These are phyloP conservation scores for Stichodactyla mertensii DNA, from an alignment of 64 coral and sea anemone genomes.

Conservation along the genomic window DNA sequence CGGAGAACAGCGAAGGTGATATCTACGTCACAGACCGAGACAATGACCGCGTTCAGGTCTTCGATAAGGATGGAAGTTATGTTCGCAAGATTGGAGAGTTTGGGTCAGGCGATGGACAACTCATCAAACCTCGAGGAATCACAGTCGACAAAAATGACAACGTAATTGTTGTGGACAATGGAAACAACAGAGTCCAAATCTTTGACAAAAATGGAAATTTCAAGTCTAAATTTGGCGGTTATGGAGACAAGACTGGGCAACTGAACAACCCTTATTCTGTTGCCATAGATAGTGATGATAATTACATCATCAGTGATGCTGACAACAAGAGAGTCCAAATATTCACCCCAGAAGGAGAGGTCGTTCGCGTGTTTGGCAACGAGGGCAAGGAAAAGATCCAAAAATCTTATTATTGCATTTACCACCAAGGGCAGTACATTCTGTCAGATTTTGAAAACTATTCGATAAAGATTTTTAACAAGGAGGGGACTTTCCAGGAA, in stretches of 20 bases:
- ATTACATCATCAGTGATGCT: conserved; percentile 51
- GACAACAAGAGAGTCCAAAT: conserved; percentile 55
- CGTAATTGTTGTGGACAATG: conserved; percentile 47
- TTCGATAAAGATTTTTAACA: conserved; percentile 13
- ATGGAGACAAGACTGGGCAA: conserved; percentile 33
- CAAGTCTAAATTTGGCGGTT: conserved; percentile 44
- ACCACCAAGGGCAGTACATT: conserved; percentile 16
- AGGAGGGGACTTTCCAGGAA: conserved; percentile 11
- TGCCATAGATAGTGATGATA: conserved; percentile 38
- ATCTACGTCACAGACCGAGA: conserved; percentile 44
- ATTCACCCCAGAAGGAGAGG: conserved; percentile 38
- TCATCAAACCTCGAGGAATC: conserved; percentile 43
- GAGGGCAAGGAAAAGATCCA: neutral
- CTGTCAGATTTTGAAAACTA: conserved; percentile 17
- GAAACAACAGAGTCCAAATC: conserved; percentile 64
- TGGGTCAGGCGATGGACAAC: conserved; percentile 49
- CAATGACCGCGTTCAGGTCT: conserved; percentile 50
- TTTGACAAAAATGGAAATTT: conserved; percentile 59
- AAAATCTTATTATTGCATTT: conserved; percentile 29
- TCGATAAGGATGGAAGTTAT: conserved; percentile 31
- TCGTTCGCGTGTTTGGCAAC: conserved; percentile 34
- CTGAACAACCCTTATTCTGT: conserved; percentile 50
- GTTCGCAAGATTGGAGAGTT: conserved; percentile 38
- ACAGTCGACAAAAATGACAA: conserved; percentile 42
- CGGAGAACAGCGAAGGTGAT: conserved; percentile 41